A percentile compares a stretch with the other conserved stretches of the same genome.
These are phyloP conservation scores for Atrina japonica DNA, from an alignment of 2,888 invertebrate species.

Conservation along the genomic window DNA sequence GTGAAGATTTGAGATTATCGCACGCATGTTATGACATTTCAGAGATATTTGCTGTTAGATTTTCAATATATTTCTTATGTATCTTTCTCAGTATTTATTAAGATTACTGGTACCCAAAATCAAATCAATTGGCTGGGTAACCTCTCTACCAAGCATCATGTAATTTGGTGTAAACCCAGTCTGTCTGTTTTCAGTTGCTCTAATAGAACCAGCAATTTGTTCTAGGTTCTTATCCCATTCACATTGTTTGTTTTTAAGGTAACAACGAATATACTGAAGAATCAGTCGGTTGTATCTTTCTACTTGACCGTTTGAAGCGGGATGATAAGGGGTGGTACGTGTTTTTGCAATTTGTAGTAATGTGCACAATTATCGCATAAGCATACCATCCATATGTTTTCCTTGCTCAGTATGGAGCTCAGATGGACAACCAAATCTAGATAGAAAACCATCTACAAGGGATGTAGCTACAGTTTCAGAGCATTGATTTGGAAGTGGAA, in stretches of 20 bases:
- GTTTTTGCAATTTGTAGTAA: slow-evolving; percentile 33
- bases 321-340: slow-evolving; percentile 35
- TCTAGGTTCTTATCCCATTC: slow-evolving; percentile 25
- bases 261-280: slow-evolving; percentile 19
- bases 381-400: slow-evolving; percentile 28
- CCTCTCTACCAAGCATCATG: slow-evolving; percentile 45
- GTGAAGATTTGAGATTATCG: background rate
- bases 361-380: slow-evolving; percentile 28
- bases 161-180: slow-evolving; percentile 42
- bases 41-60: slow-evolving; percentile 7
- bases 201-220: slow-evolving; percentile 34
- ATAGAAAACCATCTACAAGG: slow-evolving; percentile 3
- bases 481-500: slow-evolving; percentile 28
- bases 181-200: slow-evolving; percentile 37
- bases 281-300: slow-evolving; percentile 34
- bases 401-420: slow-evolving; percentile 34
- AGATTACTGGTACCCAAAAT: slow-evolving; percentile 13
- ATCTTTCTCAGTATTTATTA: background rate
- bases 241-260: slow-evolving; percentile 19
- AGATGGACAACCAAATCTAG: slow-evolving; percentile 31
- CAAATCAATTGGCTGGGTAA: slow-evolving; percentile 25
- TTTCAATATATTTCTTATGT: slow-evolving; percentile 1
- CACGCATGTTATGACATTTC: slow-evolving; percentile 19
- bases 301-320: slow-evolving; percentile 36
- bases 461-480: slow-evolving; percentile 17